A percentile compares a stretch with the other conserved stretches of the same genome.
phyloP scores from a whole-genome alignment of 2,797 vertebrate genomes.

The Sibirionetta formosa region DNA sequence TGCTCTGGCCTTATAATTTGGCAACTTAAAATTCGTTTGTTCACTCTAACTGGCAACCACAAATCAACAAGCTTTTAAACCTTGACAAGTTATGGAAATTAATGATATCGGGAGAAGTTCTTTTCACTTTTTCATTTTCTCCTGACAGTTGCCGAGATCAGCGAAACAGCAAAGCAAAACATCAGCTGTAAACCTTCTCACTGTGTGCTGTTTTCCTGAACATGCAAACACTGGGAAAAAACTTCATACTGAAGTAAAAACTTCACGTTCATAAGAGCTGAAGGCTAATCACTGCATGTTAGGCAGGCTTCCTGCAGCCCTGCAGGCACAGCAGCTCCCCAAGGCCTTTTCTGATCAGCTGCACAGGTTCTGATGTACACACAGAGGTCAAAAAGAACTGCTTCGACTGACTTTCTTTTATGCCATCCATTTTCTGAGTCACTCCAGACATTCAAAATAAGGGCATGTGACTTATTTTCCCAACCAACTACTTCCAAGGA shows the following conservation, averaged over 20 bases:
- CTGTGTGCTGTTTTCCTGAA: neutral
- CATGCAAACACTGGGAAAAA: neutral
- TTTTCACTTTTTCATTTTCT: neutral
- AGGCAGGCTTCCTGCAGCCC: neutral
- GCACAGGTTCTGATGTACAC: neutral
- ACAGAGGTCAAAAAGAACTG: fast-evolving
- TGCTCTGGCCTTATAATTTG: slow-evolving; percentile 1
- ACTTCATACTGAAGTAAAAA: neutral
- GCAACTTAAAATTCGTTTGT: neutral
- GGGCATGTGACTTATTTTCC: slow-evolving; percentile 34
- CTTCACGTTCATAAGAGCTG: neutral
- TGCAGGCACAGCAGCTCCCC: neutral
- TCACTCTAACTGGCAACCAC: neutral
- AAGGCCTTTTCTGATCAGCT: neutral
- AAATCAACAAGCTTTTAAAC: slow-evolving; percentile 11
- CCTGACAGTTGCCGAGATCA: neutral
- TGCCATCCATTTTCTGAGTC: neutral
- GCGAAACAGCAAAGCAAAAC: neutral
- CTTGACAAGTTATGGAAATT: neutral
- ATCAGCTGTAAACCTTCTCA: neutral
- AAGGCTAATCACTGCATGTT: neutral
- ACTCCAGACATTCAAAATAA: neutral
- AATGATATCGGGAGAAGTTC: neutral
- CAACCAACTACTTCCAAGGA: slow-evolving; percentile 22
- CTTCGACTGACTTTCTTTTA: neutral